A percentile compares a stretch with the other conserved stretches of the same genome.
These are phyloP conservation scores for Euzophera pinguis DNA, from an alignment of 2,888 invertebrate genomes.

Conservation along the genomic window DNA sequence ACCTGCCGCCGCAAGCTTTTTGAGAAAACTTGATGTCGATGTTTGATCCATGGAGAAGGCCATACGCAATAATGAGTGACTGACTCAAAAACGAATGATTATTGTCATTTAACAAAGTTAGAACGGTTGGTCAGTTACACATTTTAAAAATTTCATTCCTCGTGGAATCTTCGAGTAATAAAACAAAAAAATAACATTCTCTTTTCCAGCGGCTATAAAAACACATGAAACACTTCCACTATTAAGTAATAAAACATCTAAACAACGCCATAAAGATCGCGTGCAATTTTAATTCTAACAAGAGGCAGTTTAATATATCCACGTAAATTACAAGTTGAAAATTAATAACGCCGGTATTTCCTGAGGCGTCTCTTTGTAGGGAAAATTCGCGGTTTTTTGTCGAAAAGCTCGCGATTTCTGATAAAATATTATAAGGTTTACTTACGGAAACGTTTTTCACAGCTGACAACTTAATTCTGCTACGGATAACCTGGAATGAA, in stretches of 20 bases:
- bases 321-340: conserved; percentile 30
- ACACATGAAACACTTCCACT: no score
- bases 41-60: no score
- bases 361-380: conserved; percentile 13
- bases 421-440: conserved; percentile 19
- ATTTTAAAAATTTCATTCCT: no score
- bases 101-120: no score
- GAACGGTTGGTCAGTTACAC: no score
- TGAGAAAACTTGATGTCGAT: no score
- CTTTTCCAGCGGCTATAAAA: no score
- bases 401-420: conserved; percentile 7
- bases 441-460: conserved; percentile 17
- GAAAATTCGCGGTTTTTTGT: conserved; percentile 9
- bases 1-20: no score
- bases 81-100: no score
- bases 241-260: neutral
- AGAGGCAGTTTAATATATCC: conserved; percentile 10
- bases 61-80: no score
- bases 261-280: neutral
- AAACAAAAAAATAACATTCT: no score
- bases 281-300: conserved; percentile 11
- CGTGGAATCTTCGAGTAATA: no score
- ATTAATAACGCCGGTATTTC: conserved; percentile 32
- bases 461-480: conserved; percentile 15
- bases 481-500: conserved; percentile 10